A percentile compares a stretch with the other conserved stretches of the same genome.
phyloP scores from a whole-genome alignment of 2,888 invertebrate species.

The Netelia virgata region DNA sequence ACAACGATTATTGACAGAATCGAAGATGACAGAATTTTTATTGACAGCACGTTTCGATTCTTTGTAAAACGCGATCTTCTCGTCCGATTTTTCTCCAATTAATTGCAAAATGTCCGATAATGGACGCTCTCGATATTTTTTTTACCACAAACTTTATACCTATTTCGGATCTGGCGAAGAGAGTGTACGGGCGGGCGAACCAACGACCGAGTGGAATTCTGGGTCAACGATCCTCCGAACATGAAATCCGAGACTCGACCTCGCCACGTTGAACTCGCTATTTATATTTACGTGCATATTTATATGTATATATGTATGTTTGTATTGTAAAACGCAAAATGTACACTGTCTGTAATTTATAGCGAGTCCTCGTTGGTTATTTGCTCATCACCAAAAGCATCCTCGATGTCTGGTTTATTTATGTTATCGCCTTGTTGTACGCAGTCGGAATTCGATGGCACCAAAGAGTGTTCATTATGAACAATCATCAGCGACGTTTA shows the following conservation, averaged over 20 bases:
- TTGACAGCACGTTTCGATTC: too few species aligned
- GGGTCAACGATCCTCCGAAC: constrained; percentile 53
- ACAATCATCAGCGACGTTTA: background rate
- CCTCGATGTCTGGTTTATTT: constrained; percentile 17
- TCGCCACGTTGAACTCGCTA: constrained; percentile 11
- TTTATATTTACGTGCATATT: background rate
- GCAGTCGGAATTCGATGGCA: background rate
- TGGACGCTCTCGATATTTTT: too few species aligned
- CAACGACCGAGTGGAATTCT: constrained; percentile 29
- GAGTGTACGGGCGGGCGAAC: constrained; percentile 26
- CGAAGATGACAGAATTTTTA: too few species aligned
- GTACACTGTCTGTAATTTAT: constrained; percentile 29
- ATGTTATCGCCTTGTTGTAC: constrained; percentile 15
- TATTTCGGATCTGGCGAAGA: background rate
- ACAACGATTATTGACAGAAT: too few species aligned
- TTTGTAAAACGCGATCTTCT: too few species aligned
- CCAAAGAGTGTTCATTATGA: background rate
- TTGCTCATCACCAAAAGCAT: constrained; percentile 33
- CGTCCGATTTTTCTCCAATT: too few species aligned
- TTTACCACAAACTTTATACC: too few species aligned
- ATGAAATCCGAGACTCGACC: constrained; percentile 13
- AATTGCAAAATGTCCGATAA: too few species aligned
- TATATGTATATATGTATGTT: background rate
- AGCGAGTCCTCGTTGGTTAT: constrained; percentile 28
- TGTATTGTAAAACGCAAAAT: constrained; percentile 35